These are phyloP conservation scores for Arge pagana DNA, from an alignment of 2,888 invertebrate genomes.

Conservation along the genomic window DNA sequence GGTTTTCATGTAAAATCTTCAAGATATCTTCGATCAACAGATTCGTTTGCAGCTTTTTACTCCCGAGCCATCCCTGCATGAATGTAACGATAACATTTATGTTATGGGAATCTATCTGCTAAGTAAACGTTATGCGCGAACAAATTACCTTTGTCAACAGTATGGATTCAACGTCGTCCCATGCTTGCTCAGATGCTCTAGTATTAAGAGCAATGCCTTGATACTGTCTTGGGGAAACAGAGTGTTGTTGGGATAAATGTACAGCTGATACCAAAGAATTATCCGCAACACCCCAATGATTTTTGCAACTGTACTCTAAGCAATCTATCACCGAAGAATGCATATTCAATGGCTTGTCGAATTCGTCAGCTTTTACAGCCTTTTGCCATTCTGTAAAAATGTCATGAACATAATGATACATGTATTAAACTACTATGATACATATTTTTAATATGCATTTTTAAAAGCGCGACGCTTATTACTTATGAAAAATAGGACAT, in stretches of 20 bases:
- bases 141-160: constrained; percentile 66
- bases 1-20: constrained; percentile 51
- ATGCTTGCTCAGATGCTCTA: constrained; percentile 64
- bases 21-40: constrained; percentile 60
- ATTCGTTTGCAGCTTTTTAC: constrained; percentile 56
- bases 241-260: constrained; percentile 63
- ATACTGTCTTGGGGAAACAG: constrained; percentile 64
- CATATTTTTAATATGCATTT: no score
- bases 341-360: constrained; percentile 40
- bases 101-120: no score
- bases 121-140: no score
- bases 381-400: constrained; percentile 65
- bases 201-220: constrained; percentile 73
- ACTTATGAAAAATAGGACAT: no score
- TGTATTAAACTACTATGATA: no score
- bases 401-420: no score
- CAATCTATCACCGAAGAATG: constrained; percentile 60
- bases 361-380: constrained; percentile 55
- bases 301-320: constrained; percentile 60
- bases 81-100: no score
- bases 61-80: constrained; percentile 60
- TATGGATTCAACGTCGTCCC: constrained; percentile 67
- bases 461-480: no score
- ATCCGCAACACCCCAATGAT: constrained; percentile 63
- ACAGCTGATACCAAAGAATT: constrained; percentile 63